Percentiles rank a stretch among this genome's conserved stretches.
phyloP scores from a whole-genome alignment of 2,797 vertebrate genomes.

The Spheniscus humboldti region DNA sequence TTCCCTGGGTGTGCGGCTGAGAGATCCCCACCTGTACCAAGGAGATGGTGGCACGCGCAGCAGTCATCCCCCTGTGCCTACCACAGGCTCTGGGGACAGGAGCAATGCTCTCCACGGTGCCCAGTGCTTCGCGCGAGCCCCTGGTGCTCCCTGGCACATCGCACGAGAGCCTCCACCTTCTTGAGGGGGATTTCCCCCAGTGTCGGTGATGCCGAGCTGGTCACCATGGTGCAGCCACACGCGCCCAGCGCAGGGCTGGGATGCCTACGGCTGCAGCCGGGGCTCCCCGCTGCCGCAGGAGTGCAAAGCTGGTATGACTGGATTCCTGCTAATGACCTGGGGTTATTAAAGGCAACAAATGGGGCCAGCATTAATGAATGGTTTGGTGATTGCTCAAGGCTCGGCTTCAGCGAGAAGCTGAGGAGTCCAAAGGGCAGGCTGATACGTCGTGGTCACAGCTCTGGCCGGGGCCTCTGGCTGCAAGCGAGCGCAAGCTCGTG shows the following conservation, averaged over 20 bases:
- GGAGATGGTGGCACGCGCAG: not conserved
- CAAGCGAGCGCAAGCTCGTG: fast-evolving
- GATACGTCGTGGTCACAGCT: fast-evolving
- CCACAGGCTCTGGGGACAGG: not conserved
- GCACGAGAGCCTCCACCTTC: not conserved
- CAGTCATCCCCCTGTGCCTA: not conserved
- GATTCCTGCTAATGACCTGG: not conserved
- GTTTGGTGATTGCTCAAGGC: slow-evolving; percentile 4
- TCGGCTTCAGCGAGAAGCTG: not conserved
- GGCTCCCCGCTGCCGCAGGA: fast-evolving
- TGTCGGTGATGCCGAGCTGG: fast-evolving
- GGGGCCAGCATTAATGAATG: not conserved
- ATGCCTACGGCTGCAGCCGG: not conserved
- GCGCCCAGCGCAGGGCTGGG: not conserved
- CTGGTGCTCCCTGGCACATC: not conserved
- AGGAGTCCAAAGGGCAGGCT: not conserved
- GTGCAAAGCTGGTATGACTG: not conserved
- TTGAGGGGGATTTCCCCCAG: fast-evolving
- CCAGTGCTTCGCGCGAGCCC: fast-evolving
- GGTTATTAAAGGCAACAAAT: not conserved
- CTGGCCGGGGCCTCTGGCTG: fast-evolving
- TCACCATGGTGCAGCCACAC: not conserved
- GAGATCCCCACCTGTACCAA: not conserved
- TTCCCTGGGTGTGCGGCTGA: not conserved
- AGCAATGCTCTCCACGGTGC: not conserved